Percentiles rank a stretch among this genome's conserved stretches.
These are phyloP conservation scores for Melipona quadrifasciata DNA, from an alignment of 1,140 invertebrate genomes.

Conservation along the genomic window DNA sequence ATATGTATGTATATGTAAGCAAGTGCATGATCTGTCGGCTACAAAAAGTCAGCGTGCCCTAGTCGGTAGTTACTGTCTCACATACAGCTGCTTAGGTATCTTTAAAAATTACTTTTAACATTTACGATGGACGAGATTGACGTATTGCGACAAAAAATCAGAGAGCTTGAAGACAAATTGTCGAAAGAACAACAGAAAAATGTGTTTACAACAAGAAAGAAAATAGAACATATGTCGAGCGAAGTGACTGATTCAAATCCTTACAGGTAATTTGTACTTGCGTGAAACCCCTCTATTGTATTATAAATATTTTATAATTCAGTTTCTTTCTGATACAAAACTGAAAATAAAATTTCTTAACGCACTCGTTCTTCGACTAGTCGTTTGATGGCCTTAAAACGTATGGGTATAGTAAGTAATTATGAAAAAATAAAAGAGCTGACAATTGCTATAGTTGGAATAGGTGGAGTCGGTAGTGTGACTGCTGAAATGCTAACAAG, in stretches of 20 bases:
- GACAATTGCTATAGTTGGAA: constrained; percentile 97
- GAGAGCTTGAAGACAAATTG: constrained; percentile 84
- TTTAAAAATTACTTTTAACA: constrained; percentile 16
- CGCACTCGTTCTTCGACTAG: constrained; percentile 82
- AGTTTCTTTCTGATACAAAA: constrained; percentile 2
- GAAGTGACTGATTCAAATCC: constrained; percentile 99
- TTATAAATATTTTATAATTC: not conserved
- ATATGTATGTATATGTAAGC: not conserved
- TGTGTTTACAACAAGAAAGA: constrained; percentile 73
- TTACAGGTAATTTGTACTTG: constrained; percentile 89
- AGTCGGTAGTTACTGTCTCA: not conserved
- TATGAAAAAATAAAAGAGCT: constrained; percentile 97
- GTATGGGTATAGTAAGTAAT: constrained; percentile 99
- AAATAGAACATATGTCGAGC: constrained; percentile 86
- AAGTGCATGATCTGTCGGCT: not conserved
- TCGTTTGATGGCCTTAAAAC: constrained; percentile 98
- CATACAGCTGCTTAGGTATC: not conserved
- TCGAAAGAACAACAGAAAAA: constrained; percentile 76
- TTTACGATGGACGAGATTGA: constrained; percentile 66
- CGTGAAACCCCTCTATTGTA: constrained; percentile 24
- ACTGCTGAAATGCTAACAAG: constrained; percentile 99
- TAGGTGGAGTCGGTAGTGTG: constrained; percentile 99
- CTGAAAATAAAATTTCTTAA: not conserved
- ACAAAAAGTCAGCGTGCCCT: not conserved
- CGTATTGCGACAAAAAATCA: constrained; percentile 78